Conservation (phyloP, 2,888 invertebrate species). For the Chloroclystis v-ata region DNA sequence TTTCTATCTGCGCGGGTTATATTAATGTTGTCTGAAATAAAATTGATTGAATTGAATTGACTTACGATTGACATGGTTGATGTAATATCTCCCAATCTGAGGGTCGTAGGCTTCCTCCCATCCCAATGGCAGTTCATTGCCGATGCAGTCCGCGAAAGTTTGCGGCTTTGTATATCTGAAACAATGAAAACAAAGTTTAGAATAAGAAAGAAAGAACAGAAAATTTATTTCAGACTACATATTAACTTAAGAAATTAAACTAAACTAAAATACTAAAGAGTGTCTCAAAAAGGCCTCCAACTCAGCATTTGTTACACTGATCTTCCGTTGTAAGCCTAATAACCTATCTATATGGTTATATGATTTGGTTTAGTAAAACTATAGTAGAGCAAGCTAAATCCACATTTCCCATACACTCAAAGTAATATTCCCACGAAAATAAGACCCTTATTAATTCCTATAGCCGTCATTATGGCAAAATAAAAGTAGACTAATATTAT, state of each 20-base stretch:
- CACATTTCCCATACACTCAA: slow-evolving; percentile 20
- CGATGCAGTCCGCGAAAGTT: slow-evolving; percentile 98
- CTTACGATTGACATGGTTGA: slow-evolving; percentile 97
- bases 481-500: slow-evolving; percentile 62
- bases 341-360: too few relatives aligned
- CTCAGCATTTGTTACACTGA: too few relatives aligned
- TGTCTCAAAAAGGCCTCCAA: too few relatives aligned
- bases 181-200: slow-evolving; percentile 51
- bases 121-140: slow-evolving; percentile 96
- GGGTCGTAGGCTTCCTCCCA: slow-evolving; percentile 98
- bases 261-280: too few relatives aligned
- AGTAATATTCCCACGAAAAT: slow-evolving; percentile 55
- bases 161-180: slow-evolving; percentile 97
- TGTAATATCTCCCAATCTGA: slow-evolving; percentile 96
- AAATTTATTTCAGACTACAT: too few relatives aligned
- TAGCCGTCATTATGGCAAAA: slow-evolving; percentile 67
- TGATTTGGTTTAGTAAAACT: background rate
- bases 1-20: too few relatives aligned
- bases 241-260: too few relatives aligned
- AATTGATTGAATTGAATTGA: too few relatives aligned
- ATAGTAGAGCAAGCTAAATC: slow-evolving; percentile 11
- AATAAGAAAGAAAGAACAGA: too few relatives aligned
- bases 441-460: slow-evolving; percentile 60
- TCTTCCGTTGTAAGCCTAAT: too few relatives aligned
- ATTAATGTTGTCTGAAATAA: too few relatives aligned